These are phyloP conservation scores for Anguilla obscura DNA, from an alignment of 2,797 vertebrate genomes.

Conservation along the genomic window DNA sequence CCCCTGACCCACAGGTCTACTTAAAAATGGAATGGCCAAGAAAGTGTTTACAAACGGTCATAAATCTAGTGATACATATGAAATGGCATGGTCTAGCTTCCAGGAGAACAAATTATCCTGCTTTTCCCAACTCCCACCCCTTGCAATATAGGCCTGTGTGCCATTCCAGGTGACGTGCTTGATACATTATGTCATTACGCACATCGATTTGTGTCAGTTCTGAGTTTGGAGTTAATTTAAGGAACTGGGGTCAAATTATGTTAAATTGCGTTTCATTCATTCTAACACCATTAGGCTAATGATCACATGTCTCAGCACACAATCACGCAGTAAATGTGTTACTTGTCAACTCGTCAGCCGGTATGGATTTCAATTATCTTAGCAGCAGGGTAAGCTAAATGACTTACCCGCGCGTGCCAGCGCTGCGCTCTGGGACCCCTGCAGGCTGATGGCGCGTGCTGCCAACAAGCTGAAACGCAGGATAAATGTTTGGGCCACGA, in stretches of 20 bases:
- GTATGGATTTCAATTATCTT: neutral
- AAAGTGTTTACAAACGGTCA: neutral
- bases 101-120: too few relatives aligned
- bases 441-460: neutral
- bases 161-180: too few relatives aligned
- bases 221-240: slow-evolving; percentile 3
- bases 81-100: neutral
- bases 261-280: neutral
- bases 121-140: neutral
- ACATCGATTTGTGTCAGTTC: neutral
- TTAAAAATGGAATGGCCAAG: neutral
- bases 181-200: too few relatives aligned
- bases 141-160: neutral
- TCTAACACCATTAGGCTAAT: neutral
- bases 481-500: neutral
- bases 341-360: neutral
- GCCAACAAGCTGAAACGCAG: neutral
- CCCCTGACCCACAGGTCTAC: neutral
- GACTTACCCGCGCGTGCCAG: neutral
- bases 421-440: neutral
- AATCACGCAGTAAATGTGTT: neutral
- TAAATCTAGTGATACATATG: neutral
- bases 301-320: neutral
- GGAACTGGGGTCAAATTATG: neutral
- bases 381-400: neutral